These are phyloP conservation scores for Anomalospiza imberbis DNA, from an alignment of 2,797 vertebrate genomes.

Conservation along the genomic window DNA sequence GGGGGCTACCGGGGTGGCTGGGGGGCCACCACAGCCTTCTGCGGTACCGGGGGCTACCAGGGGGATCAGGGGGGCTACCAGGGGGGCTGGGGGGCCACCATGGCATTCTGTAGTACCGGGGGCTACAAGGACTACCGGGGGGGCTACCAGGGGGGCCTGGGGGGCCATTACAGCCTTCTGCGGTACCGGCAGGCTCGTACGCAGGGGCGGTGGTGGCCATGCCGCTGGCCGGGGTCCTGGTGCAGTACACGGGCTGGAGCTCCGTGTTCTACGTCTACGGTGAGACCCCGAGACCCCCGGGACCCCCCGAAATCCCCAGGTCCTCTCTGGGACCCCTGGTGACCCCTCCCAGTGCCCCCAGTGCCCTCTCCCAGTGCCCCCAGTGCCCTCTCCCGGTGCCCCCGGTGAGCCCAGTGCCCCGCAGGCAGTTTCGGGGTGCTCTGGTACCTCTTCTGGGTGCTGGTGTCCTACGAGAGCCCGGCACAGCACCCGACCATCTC, in stretches of 20 bases:
- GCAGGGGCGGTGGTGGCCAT: constrained; percentile 92
- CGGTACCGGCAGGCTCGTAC: constrained; percentile 56
- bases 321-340: no score
- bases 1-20: no score
- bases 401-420: background rate
- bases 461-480: constrained; percentile 91
- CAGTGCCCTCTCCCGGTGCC: background rate
- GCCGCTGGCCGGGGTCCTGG: constrained; percentile 90
- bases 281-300: constrained; percentile 43
- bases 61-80: no score
- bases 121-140: no score
- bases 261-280: constrained; percentile 96
- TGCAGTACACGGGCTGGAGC: constrained; percentile 90
- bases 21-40: constrained; percentile 87
- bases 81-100: constrained; percentile 73
- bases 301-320: no score
- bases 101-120: constrained; percentile 83
- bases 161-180: no score
- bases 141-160: no score
- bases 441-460: constrained; percentile 84
- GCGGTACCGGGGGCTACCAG: constrained; percentile 59
- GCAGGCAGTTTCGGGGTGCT: background rate
- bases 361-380: background rate
- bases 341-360: no score
- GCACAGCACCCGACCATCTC: constrained; percentile 90